Base-by-base conservation (phyloP, 2,113 vertebrate species). In the Cichladusa arquata region DNA sequence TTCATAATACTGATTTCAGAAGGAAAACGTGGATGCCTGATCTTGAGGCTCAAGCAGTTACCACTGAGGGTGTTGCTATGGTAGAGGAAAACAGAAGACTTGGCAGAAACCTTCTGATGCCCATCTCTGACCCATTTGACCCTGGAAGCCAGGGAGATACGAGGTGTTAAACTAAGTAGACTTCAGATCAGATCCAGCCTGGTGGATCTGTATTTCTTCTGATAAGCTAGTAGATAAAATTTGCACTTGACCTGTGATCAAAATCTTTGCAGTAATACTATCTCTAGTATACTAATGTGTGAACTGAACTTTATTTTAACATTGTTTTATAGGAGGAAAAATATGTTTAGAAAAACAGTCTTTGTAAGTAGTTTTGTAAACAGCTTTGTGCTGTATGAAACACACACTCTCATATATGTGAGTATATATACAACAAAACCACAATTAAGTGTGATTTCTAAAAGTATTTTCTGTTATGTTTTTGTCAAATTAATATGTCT, bases 371-470 rank as follows among this genome's bases (percentile, higher is more conserved):
- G 4, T 22, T 6, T 72, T 73, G 14, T 54, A n/a, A 47, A 74
- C 77, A 34, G 16, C 6, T 61, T 70, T 72, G n/a, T 89, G 54
- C 8, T 13, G 40, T 64, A 24, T 45, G 31, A 81, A 88, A 28
- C 17, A 28, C 24, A 19, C 25, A 17, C 9, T 4, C 1, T 4
- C 1, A 8, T 2, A n/a, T 22, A 3, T 28, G 19, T 45, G 5
- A 34, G 4, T 56, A 5, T 61, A 5, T 38, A 12, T 31, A 15
- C 1, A 8, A 78, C 26, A 92, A 76, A 74, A 71, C 11, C 16
- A 65, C 34, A 36, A 69, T 16, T 24, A 57, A 58, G 42, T 58
- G 33, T 45, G 26, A 64, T 87, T 72, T 77, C 42, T 42, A 16
- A 5, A 53, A 79, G 10, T 48, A 53, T 77, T 87, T 79, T 51